phyloP scores from a whole-genome alignment of 2,113 vertebrate genomes.

The Psilopsiagon aymara region DNA sequence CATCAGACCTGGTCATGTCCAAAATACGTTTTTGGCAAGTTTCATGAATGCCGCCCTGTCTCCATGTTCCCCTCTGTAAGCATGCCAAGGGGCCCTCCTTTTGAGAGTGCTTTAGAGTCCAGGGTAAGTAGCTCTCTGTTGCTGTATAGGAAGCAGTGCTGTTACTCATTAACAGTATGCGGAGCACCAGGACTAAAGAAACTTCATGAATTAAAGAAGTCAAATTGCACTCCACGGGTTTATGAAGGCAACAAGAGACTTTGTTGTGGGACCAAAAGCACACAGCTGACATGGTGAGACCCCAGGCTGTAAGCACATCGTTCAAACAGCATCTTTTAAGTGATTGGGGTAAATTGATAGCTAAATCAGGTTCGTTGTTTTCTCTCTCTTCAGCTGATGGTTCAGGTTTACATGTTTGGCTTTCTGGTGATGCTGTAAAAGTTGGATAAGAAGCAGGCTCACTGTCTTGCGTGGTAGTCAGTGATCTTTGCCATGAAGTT shows the following conservation, averaged over 20 bases:
- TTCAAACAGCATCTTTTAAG: not conserved
- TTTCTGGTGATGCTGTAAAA: not conserved
- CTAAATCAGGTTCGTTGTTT: not conserved
- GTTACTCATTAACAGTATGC: not conserved
- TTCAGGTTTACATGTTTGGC: not conserved
- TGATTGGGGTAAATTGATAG: not conserved
- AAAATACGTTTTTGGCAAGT: not conserved
- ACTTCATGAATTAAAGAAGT: not conserved
- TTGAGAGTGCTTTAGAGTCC: not conserved
- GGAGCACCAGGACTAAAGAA: not conserved
- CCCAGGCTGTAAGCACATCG: no score
- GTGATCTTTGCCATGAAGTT: not conserved
- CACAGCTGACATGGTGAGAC: not conserved
- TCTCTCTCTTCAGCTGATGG: not conserved
- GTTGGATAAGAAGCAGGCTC: not conserved
- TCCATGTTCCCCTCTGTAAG: not conserved
- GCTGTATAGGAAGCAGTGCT: not conserved
- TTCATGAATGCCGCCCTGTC: accelerated
- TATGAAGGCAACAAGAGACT: not conserved
- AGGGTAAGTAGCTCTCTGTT: not conserved
- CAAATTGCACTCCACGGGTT: not conserved
- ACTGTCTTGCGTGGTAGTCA: no score
- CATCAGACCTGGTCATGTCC: accelerated
- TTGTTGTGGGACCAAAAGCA: not conserved
- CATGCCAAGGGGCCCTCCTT: accelerated